Evolutionary conservation across 2,113 vertebrate genomes (phyloP), one percentile per base, ranked within the genome.

Genomic region (Spea multiplicata): DNA sequence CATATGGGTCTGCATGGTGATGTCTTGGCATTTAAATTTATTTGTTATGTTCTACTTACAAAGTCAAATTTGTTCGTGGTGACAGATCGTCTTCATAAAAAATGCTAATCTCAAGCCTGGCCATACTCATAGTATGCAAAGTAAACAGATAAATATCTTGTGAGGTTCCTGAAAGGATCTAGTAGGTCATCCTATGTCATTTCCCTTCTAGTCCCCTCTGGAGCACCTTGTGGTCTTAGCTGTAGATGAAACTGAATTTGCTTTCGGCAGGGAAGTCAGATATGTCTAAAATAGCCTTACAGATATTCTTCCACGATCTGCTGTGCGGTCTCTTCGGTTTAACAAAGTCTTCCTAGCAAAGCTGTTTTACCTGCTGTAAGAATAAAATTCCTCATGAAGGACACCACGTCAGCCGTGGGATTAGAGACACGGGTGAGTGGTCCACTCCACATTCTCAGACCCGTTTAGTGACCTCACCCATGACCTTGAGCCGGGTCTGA

Each of bases 401-500:
- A 3, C 16, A 46, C 44, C 44, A 30, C 30, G 8, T 67, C 13
- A 67, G 13, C 17, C 12, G n/a, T 10, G 7, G 13, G 65, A 10
- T 10, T 13, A 66, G 5, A 66, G 17, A 44, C 8, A 9, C 6
- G n/a, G 5, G 44, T 45, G 12, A n/a, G n/a, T 5, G 66, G 53
- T 14, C 13, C 48, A 44, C 50, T 55, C 13, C 44, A 14, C 5
- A 44, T 53, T 64, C 59, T 44, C 64, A 44, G 49, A 30, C 74
- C 55, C 17, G 17, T 65, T 66, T 53, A 9, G 8, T 73, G 69
- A 79, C 76, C 76, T 79, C 76, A 73, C 47, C 70, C 50, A 49
- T 57, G 69, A 79, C 76, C 76, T 79, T 79, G 69, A 48, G 45
- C 64, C 14, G 70, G 75, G 76, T 47, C 70, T 66, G 50, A 73